These are phyloP conservation scores for Drosophila tsacasi DNA, from an alignment of 1,140 invertebrate genomes.

Conservation along the genomic window DNA sequence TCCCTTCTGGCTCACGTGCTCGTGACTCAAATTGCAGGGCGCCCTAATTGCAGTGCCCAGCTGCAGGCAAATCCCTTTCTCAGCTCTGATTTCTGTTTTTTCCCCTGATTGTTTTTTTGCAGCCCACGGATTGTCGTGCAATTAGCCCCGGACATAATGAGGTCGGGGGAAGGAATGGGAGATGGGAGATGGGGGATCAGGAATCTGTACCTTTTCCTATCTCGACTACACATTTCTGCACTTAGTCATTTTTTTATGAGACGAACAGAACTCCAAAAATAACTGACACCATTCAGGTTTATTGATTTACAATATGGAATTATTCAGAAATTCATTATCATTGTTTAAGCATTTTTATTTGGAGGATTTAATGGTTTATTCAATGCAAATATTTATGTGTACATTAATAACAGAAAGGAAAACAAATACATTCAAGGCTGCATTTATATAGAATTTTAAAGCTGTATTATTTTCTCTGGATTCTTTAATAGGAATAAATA, in stretches of 20 bases:
- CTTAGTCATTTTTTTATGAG: conserved; percentile 30
- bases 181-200: background rate
- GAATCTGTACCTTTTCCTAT: conserved; percentile 15
- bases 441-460: background rate
- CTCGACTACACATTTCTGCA: conserved; percentile 32
- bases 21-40: conserved; percentile 53
- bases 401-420: background rate
- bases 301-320: conserved; percentile 10
- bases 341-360: background rate
- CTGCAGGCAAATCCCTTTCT: conserved; percentile 38
- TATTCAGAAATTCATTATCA: background rate
- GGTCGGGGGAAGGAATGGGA: background rate
- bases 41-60: conserved; percentile 50
- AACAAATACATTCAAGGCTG: background rate
- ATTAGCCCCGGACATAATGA: conserved; percentile 48
- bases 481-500: background rate
- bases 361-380: background rate
- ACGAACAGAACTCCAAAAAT: conserved; percentile 4
- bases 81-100: conserved; percentile 33
- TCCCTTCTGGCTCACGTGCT: conserved; percentile 35
- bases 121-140: conserved; percentile 35
- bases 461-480: background rate
- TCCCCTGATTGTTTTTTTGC: conserved; percentile 22
- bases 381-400: background rate
- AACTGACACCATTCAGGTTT: conserved; percentile 18